phyloP scores from a whole-genome alignment of 2,888 invertebrate genomes.

The Ectemnius continuus region DNA sequence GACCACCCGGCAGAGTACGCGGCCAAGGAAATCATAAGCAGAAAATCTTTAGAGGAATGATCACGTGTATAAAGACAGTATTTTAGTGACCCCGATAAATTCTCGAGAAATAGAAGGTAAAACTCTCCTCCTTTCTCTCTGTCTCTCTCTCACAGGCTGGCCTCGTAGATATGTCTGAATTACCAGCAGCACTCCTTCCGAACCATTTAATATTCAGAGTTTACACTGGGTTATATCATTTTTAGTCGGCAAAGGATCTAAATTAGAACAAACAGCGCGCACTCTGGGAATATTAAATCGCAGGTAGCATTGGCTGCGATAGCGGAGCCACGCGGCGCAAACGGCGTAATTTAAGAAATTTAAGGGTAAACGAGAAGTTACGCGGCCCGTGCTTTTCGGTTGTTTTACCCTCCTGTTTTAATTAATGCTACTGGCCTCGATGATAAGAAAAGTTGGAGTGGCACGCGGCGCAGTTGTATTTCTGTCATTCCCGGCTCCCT shows the following conservation, averaged over 20 bases:
- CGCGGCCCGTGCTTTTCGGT: not conserved
- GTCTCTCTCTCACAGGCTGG: too few relatives aligned
- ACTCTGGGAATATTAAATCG: conserved; percentile 29
- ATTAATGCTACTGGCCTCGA: not conserved
- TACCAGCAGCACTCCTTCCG: conserved; percentile 12
- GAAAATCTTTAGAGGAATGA: conserved; percentile 5
- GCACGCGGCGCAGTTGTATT: too few relatives aligned
- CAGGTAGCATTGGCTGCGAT: not conserved
- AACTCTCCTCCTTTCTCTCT: conserved; percentile 16
- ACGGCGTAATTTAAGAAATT: conserved; percentile 10
- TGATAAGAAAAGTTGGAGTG: too few relatives aligned
- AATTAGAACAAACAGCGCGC: conserved; percentile 21
- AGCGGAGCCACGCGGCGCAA: not conserved
- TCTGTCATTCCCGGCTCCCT: too few relatives aligned
- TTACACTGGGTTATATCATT: conserved; percentile 32
- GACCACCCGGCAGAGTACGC: conserved; percentile 1
- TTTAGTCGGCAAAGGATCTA: conserved; percentile 28
- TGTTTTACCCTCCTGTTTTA: conserved; percentile 1
- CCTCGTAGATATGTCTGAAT: conserved; percentile 10
- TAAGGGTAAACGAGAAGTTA: conserved; percentile 9
- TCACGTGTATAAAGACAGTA: conserved; percentile 15
- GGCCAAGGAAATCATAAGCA: conserved; percentile 4
- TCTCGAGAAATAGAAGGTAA: conserved; percentile 23
- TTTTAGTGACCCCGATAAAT: conserved; percentile 26
- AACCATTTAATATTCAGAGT: conserved; percentile 26